A percentile compares a stretch with the other conserved stretches of the same genome.
Evolutionary conservation across 1,140 invertebrate species (phyloP).

Genomic region (Macrobrachium nipponense): DNA sequence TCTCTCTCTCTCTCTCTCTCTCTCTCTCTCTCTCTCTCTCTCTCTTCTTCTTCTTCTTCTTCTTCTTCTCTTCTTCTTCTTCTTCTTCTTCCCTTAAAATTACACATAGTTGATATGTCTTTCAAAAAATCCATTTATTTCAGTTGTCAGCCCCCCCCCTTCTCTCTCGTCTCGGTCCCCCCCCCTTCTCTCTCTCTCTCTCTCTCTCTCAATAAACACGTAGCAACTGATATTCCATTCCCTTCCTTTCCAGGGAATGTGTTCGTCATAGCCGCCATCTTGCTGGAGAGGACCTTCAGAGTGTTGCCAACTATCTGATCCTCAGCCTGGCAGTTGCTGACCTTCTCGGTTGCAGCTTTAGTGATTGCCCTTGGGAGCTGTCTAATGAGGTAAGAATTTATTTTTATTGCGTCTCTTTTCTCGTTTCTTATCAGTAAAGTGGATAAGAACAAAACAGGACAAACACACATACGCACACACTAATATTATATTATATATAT

Average conservation of each 20-base stretch:
- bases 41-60: background rate
- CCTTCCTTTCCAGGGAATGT: slow-evolving; percentile 80
- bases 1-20: background rate
- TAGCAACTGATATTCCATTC: background rate
- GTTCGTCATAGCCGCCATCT: slow-evolving; percentile 94
- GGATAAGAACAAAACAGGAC: no score
- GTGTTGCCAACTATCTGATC: slow-evolving; percentile 88
- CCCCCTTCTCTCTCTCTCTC: background rate
- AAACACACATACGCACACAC: no score
- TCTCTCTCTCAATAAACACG: background rate
- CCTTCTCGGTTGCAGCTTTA: slow-evolving; percentile 84
- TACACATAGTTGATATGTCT: no score
- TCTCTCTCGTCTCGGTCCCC: no score
- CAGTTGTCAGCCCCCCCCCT: no score
- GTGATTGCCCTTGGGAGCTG: slow-evolving; percentile 85
- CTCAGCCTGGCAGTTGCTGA: slow-evolving; percentile 88
- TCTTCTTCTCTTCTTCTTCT: slow-evolving; percentile 2
- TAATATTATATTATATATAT: no score
- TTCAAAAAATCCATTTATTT: background rate
- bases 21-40: slow-evolving; percentile 11
- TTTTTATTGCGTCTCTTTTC: no score
- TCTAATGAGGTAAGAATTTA: slow-evolving; percentile 71
- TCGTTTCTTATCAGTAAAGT: no score
- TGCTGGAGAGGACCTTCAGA: slow-evolving; percentile 87
- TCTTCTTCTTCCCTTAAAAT: no score